Percentiles rank a stretch among this genome's conserved stretches.
phyloP scores from a whole-genome alignment of 2,888 invertebrate genomes.

The Euplagia quadripunctaria region DNA sequence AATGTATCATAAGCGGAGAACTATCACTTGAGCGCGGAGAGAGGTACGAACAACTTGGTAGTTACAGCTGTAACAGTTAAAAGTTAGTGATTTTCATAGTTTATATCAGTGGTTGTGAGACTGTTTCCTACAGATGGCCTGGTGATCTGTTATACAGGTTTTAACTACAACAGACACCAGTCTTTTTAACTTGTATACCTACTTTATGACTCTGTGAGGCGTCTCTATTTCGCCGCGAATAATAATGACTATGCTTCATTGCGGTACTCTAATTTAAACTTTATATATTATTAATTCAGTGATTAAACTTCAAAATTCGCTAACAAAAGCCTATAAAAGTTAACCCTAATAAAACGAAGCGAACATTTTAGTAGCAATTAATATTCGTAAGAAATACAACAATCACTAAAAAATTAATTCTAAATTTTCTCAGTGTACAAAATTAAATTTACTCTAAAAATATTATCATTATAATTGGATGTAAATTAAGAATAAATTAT shows the following conservation, averaged over 20 bases:
- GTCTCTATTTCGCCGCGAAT: not conserved
- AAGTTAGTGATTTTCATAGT: too few relatives aligned
- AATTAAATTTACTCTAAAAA: constrained; percentile 21
- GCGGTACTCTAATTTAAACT: not conserved
- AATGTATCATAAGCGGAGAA: too few relatives aligned
- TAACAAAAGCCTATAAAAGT: not conserved
- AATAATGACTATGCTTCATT: not conserved
- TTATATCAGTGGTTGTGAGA: too few relatives aligned
- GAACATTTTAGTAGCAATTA: not conserved
- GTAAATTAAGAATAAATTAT: constrained; percentile 31
- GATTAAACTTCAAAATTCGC: not conserved
- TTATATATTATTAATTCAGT: not conserved
- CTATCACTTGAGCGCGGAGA: too few relatives aligned
- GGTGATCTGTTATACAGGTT: too few relatives aligned
- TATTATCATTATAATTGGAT: constrained; percentile 26
- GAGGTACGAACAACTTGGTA: too few relatives aligned
- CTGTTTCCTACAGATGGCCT: too few relatives aligned
- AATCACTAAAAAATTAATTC: constrained; percentile 2
- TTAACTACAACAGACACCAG: too few relatives aligned
- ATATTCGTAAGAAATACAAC: constrained; percentile 7
- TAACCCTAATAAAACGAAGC: not conserved
- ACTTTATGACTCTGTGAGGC: not conserved
- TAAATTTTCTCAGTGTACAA: not conserved
- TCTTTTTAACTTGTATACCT: too few relatives aligned
- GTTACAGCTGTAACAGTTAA: too few relatives aligned